Base-by-base conservation (phyloP, 2,797 vertebrate genomes). In the Sciurus carolinensis region DNA sequence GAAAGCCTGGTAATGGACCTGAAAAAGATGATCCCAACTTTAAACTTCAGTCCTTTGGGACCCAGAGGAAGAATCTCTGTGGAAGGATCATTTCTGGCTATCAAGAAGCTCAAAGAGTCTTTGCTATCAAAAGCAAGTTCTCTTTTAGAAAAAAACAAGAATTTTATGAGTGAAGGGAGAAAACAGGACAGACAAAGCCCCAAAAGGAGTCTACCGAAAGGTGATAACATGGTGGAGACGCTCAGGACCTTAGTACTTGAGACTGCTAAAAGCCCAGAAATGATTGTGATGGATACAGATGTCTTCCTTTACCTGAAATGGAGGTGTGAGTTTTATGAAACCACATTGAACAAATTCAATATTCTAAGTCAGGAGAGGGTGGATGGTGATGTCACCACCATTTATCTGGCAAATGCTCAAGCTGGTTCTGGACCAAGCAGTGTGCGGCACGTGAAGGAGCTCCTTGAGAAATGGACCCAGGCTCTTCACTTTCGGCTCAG, bases 261-360 rank as follows among this genome's bases (percentile, higher is more conserved):
- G 4, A 28, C 50, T 0, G 17, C 0, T 0, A 0, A 24, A 84
- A 90, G 73, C 0, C 69, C 89, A 0, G 92, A 97, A 1, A 77
- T 3, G 3, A 59, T 99, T 69, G 72, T 98, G 39, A 95, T 98
- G 0, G 98, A 99, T 85, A 98, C 97, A 0, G 97, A 98, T 81
- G 0, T 97, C 0, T 98, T 98, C 44, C 90, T 2, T 30, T 99
- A 98, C 72, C 95, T 98, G 97, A 98, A 88, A 73, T 0, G 0
- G 13, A 96, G 71, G 88, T 81, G 72, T 20, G 0, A 13, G 13
- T 5, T 13, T 2, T 94, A 96, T 86, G 1, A 22, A 26, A 4
- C 1, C 0, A 82, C 44, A 5, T 75, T 95, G 36, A 71, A 10
- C 0, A 57, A 2, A 4, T 95, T 7, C 14, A 79, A 4, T 0